Evolutionary conservation across 2,113 vertebrate species (phyloP), one percentile per base, ranked within the genome.

Genomic region (Scolopax mira): DNA sequence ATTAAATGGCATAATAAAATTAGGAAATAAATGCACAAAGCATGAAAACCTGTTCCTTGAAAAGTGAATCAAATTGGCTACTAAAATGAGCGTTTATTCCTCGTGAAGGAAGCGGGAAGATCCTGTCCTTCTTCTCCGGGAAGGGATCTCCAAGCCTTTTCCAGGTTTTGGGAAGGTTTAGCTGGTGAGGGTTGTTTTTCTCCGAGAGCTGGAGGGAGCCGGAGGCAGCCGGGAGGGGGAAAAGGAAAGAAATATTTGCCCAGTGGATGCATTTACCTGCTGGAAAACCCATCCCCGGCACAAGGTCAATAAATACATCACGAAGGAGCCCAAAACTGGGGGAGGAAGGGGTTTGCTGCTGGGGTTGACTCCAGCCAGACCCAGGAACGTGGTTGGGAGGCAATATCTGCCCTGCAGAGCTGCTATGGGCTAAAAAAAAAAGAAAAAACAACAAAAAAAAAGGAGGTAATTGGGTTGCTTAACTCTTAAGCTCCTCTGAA

Each of bases 1-100:
- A 98, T 98, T 98, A 98, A 98, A 97, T 94, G 96, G 95, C 95
- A 93, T 96, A 96, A 98, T 98, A 98, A 98, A 98, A 98, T 93
- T 94, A 93, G 86, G 97, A 97, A 94, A 98, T 98, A 97, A 98
- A 98, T 58, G 85, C 96, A 97, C 92, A 79, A 88, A 71, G 97
- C 95, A 88, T 94, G 96, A 93, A 98, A 96, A 95, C 85, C 91
- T 91, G 90, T 60, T 96, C 95, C 96, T 96, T 93, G 95, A 91
- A 92, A 96, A 95, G 72, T 83, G 96, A 93, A 96, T 95, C 85
- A 89, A 90, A 88, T 65, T 58, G 95, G 93, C 79, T 88, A 39
- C 94, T 91, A 79, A 95, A 93, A 73, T 3, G 37, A 41, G 44
- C 22, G 1, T 58, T 58, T 57, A 51, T 67, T 92, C 80, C 89